These are phyloP conservation scores for Aurelia aurita DNA, from an alignment of 30 jellyfish, hydroid and myxozoan genomes.

Conservation along the genomic window DNA sequence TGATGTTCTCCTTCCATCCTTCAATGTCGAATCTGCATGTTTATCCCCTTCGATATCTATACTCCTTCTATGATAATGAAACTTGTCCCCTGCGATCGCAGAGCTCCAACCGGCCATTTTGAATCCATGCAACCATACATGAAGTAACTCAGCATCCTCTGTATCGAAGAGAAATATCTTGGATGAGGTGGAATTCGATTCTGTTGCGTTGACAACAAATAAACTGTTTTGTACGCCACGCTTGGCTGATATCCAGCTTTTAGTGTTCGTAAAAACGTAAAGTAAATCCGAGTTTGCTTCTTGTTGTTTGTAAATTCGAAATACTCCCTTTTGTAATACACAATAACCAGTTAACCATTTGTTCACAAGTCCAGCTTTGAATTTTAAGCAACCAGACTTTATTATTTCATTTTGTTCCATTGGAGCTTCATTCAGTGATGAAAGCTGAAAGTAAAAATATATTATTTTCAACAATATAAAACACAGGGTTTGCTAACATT, in stretches of 20 bases:
- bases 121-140: conserved; percentile 59
- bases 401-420: conserved; percentile 21
- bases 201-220: conserved; percentile 45
- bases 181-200: conserved; percentile 5
- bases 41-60: conserved; percentile 3
- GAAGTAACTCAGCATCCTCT: conserved; percentile 27
- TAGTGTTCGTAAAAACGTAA: conserved; percentile 9
- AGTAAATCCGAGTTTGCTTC: background rate
- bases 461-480: no score
- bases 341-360: conserved; percentile 58
- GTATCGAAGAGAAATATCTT: conserved; percentile 60
- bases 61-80: conserved; percentile 36
- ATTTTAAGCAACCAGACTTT: conserved; percentile 55
- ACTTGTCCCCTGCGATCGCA: conserved; percentile 44
- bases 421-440: no score
- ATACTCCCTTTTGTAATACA: conserved; percentile 13
- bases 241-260: conserved; percentile 68
- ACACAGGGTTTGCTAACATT: no score
- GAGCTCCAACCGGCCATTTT: conserved; percentile 60
- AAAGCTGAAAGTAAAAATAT: no score
- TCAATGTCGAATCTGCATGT: conserved; percentile 6
- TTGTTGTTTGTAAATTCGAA: conserved; percentile 21
- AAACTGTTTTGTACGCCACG: conserved; percentile 12
- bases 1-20: conserved; percentile 17
- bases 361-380: conserved; percentile 60